These are phyloP conservation scores for Plebejus anna DNA, from an alignment of 2,888 invertebrate species.

Conservation along the genomic window DNA sequence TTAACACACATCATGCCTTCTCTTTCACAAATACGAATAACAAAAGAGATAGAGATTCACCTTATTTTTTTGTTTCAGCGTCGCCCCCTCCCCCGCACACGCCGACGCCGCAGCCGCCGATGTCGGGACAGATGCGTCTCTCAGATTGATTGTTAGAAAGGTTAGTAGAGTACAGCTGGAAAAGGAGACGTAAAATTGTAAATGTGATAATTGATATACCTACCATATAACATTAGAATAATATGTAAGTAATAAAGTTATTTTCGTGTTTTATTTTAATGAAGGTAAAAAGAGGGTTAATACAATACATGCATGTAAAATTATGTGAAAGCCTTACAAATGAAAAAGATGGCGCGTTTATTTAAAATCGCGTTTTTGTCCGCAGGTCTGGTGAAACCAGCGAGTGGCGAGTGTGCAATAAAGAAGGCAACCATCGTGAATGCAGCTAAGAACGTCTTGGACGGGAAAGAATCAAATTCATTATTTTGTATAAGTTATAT, in stretches of 20 bases:
- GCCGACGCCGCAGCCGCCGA: slow-evolving; percentile 73
- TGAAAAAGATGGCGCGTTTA: background rate
- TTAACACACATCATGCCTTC: background rate
- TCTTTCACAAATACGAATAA: background rate
- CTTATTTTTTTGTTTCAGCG: slow-evolving; percentile 45
- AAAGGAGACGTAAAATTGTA: no score
- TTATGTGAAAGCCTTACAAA: no score
- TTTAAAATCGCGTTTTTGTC: slow-evolving; percentile 38
- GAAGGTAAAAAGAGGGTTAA: no score
- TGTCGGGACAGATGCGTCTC: slow-evolving; percentile 69
- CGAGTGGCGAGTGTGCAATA: slow-evolving; percentile 65
- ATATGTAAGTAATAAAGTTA: slow-evolving; percentile 26
- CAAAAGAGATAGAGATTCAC: background rate
- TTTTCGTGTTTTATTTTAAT: background rate
- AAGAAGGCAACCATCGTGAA: slow-evolving; percentile 60
- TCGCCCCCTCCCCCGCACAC: slow-evolving; percentile 76
- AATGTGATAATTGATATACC: no score
- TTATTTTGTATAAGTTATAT: slow-evolving; percentile 65
- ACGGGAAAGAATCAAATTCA: slow-evolving; percentile 60
- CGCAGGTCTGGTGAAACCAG: slow-evolving; percentile 61
- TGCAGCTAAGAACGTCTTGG: slow-evolving; percentile 60
- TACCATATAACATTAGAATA: no score
- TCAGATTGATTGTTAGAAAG: slow-evolving; percentile 60
- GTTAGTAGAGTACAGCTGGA: background rate
- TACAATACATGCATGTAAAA: no score